Base-by-base conservation (phyloP, 2,797 vertebrate species). In the Mionectes olivaceus region DNA sequence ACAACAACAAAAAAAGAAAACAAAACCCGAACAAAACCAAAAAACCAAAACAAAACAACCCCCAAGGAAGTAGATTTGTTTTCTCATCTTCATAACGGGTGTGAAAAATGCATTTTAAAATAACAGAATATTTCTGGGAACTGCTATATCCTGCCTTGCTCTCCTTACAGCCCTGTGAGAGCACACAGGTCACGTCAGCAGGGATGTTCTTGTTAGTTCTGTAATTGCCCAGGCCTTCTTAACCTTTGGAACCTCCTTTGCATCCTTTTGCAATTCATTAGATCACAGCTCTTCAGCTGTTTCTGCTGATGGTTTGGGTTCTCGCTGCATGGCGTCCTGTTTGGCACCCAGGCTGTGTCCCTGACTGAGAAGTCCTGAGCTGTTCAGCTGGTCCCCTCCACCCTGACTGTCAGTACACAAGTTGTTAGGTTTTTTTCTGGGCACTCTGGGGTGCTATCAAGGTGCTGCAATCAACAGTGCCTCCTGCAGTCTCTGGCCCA, bases 391-490 rank as follows among this genome's bases (percentile, higher is more conserved):
- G 7, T 61, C 33, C 65, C 14, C 17, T 87, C 43, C 41, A 47
- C 19, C n/a, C 44, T 60, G 22, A 61, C 53, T 70, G 32, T 32
- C 59, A 52, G 13, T 25, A 46, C n/a, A 60, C 8, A 17, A 52
- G 59, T 32, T 70, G 23, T 60, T 70, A 70, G 6, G 0, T 30
- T 82, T 90, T 65, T 79, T 56, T 8, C 30, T 43, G 59, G 74
- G 19, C 2, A 1, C 13, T 59, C 57, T 82, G 71, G 70, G 90
- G 44, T 9, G 11, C 41, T 70, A 17, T 65, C 52, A 67, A 83
- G 68, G 86, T 94, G 57, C 61, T 77, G 47, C 87, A 88, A 32
- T 82, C 89, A 87, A 65, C 53, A 73, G 15, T 81, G 67, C 28
- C 84, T 93, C 49, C 73, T 89, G 65, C 65, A 50, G 43, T n/a